Conservation (phyloP, 2,888 invertebrate genomes). For the Eulithis testata region DNA sequence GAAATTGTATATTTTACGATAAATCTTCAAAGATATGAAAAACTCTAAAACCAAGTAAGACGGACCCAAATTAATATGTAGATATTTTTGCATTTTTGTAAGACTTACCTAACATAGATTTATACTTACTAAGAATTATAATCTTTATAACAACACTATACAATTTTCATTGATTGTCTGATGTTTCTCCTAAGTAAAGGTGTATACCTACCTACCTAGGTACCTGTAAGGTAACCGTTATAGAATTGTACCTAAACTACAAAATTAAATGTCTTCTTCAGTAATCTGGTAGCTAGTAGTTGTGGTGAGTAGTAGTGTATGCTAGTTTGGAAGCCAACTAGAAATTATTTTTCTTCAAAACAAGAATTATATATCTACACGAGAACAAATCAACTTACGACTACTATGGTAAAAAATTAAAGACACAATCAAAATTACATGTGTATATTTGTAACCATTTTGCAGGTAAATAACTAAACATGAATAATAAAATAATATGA, state of each 20-base stretch:
- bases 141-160: conserved; percentile 7
- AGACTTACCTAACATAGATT: conserved; percentile 24
- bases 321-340: too few relatives aligned
- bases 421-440: conserved; percentile 21
- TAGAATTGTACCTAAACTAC: too few relatives aligned
- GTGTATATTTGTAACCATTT: conserved; percentile 39
- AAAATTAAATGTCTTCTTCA: too few relatives aligned
- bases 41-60: conserved; percentile 18
- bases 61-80: conserved; percentile 25
- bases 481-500: conserved; percentile 35
- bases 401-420: conserved; percentile 18
- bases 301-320: too few relatives aligned
- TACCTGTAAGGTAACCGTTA: too few relatives aligned
- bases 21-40: conserved; percentile 11
- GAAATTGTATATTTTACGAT: conserved; percentile 2
- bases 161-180: not conserved
- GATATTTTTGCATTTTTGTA: conserved; percentile 41
- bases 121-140: conserved; percentile 20
- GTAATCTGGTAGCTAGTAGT: too few relatives aligned
- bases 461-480: conserved; percentile 34
- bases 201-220: too few relatives aligned
- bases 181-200: not conserved
- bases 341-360: too few relatives aligned
- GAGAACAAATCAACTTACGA: too few relatives aligned
- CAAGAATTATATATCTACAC: too few relatives aligned